These are phyloP conservation scores for Anhinga rufa DNA, from an alignment of 2,113 vertebrate species.

Conservation along the genomic window DNA sequence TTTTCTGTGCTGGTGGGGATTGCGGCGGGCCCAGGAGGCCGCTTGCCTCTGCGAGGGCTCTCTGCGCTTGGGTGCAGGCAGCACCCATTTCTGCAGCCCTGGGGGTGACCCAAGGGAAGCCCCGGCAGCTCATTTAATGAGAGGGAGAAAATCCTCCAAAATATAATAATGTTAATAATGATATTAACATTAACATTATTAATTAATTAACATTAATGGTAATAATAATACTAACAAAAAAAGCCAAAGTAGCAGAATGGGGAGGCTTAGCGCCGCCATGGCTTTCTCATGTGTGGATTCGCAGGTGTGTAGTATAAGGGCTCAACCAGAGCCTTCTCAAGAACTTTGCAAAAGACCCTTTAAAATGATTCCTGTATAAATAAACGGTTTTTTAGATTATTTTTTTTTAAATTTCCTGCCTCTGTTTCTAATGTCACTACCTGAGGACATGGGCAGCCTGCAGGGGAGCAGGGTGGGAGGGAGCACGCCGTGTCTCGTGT, in stretches of 20 bases:
- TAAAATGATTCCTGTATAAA: rapidly evolving
- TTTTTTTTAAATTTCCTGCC: not conserved
- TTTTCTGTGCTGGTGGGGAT: rapidly evolving
- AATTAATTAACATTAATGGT: too few species aligned
- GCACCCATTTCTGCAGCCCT: not conserved
- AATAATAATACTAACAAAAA: too few species aligned
- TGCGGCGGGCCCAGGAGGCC: too few species aligned
- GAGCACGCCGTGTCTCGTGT: not conserved
- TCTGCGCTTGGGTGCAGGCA: not conserved
- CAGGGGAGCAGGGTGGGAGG: not conserved
- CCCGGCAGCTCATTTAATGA: not conserved
- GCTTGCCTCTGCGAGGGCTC: not conserved
- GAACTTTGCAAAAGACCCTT: not conserved
- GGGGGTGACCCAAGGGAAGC: not conserved
- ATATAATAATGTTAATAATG: not conserved
- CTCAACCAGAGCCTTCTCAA: not conserved
- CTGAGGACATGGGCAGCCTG: not conserved
- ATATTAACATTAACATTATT: too few species aligned
- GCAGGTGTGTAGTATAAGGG: rapidly evolving
- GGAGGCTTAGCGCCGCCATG: not conserved
- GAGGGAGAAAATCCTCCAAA: not conserved
- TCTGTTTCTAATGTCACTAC: not conserved
- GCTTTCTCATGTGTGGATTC: rapidly evolving
- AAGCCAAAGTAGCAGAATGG: rapidly evolving
- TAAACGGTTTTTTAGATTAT: not conserved